A percentile compares a stretch with the other conserved stretches of the same genome.
These are phyloP conservation scores for Heteronetta atricapilla DNA, from an alignment of 2,113 vertebrate genomes.

Conservation along the genomic window DNA sequence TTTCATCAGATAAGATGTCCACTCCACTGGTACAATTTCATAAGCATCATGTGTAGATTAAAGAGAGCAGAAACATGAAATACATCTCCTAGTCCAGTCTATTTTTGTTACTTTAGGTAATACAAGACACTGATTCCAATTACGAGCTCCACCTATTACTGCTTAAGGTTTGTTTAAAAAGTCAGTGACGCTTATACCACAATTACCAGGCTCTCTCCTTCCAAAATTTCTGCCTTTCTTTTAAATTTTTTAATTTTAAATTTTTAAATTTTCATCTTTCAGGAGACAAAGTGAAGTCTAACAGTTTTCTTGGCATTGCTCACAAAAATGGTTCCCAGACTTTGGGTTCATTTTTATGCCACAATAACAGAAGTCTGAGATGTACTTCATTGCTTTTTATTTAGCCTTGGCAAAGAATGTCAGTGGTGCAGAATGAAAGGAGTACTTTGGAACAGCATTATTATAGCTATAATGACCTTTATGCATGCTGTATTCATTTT, in stretches of 20 bases:
- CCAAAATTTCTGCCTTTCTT: neutral
- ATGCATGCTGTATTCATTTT: neutral
- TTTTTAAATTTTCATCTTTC: neutral
- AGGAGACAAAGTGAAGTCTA: neutral
- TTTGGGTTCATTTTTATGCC: neutral
- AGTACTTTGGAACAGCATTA: neutral
- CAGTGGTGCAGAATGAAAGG: neutral
- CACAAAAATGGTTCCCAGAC: neutral
- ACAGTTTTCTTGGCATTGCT: neutral
- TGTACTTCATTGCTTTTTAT: neutral
- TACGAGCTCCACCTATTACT: neutral
- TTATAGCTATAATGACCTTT: conserved; percentile 22
- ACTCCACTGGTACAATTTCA: neutral
- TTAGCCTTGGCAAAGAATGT: neutral
- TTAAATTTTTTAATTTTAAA: neutral
- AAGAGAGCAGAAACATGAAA: neutral
- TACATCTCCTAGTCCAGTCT: neutral
- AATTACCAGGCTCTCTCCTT: neutral
- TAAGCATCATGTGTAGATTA: neutral
- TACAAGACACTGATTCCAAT: neutral
- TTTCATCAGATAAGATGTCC: too few species aligned
- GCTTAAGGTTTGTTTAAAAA: neutral
- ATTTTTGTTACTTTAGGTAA: neutral
- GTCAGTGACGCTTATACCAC: neutral
- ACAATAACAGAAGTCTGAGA: neutral